phyloP scores from a whole-genome alignment of 2,113 vertebrate species.

The Melanocharis versteri region DNA sequence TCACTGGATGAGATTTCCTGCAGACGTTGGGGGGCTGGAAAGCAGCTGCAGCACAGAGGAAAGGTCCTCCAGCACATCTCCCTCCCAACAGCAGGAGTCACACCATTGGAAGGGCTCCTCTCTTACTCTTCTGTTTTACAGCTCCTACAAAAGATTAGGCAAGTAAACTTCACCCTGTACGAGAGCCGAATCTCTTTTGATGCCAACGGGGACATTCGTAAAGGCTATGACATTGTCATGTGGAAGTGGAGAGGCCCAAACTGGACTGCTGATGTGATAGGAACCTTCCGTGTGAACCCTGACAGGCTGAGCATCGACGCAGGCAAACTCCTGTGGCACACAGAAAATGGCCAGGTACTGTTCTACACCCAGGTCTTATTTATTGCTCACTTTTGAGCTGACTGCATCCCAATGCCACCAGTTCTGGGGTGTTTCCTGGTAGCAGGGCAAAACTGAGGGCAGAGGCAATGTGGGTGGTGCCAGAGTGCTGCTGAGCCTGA shows the following conservation, averaged over 20 bases:
- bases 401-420: fast-evolving
- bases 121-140: slow-evolving; percentile 1
- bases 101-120: neutral
- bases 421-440: neutral
- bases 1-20: neutral
- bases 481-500: neutral
- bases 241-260: slow-evolving; percentile 70
- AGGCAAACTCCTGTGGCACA: slow-evolving; percentile 72
- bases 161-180: slow-evolving; percentile 78
- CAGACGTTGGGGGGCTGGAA: neutral
- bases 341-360: slow-evolving; percentile 39
- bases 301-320: slow-evolving; percentile 63
- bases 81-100: neutral
- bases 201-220: slow-evolving; percentile 64
- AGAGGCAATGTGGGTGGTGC: neutral
- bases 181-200: slow-evolving; percentile 74
- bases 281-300: slow-evolving; percentile 65
- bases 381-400: neutral
- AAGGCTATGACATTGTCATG: slow-evolving; percentile 70
- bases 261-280: slow-evolving; percentile 60
- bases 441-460: neutral
- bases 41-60: neutral
- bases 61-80: neutral
- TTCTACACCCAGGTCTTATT: neutral
- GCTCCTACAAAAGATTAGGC: slow-evolving; percentile 69